phyloP scores from a whole-genome alignment of 2,888 invertebrate genomes.

The Drosophila peninsularis region DNA sequence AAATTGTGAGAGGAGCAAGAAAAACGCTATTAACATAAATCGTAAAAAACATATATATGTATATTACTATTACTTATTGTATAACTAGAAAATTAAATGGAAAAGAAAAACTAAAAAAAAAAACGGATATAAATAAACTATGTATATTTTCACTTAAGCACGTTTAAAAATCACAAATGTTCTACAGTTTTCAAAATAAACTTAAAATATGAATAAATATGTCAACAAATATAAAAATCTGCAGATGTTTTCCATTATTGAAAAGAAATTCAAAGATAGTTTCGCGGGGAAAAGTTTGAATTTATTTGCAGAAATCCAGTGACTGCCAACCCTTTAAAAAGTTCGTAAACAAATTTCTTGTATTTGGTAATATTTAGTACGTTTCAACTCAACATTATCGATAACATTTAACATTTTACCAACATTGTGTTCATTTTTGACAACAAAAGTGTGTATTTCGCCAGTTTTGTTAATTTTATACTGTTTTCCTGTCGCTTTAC shows the following conservation, averaged over 20 bases:
- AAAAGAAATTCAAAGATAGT: no score
- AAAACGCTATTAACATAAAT: conserved; percentile 74
- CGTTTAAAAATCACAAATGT: conserved; percentile 77
- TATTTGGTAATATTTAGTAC: conserved; percentile 19
- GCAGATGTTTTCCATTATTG: not conserved
- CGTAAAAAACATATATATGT: conserved; percentile 53
- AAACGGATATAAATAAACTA: conserved; percentile 40
- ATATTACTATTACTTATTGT: conserved; percentile 77
- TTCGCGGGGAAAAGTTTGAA: not conserved
- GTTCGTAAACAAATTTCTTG: conserved; percentile 2
- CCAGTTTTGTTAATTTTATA: conserved; percentile 1
- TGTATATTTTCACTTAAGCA: conserved; percentile 81
- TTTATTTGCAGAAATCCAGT: not conserved
- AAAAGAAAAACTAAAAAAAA: conserved; percentile 27
- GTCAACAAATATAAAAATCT: conserved; percentile 13
- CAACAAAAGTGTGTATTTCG: conserved; percentile 42
- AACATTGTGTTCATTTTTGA: conserved; percentile 22
- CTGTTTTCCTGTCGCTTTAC: not conserved
- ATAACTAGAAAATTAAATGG: conserved; percentile 73
- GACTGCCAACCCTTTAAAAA: not conserved
- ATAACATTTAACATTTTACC: conserved; percentile 3
- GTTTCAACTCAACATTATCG: conserved; percentile 20
- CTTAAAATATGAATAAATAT: conserved; percentile 71
- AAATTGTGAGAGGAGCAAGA: conserved; percentile 28
- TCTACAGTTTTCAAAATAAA: conserved; percentile 73